A percentile compares a stretch with the other conserved stretches of the same genome.
phyloP scores from a whole-genome alignment of 2,888 invertebrate genomes.

The Chironomus tentans region DNA sequence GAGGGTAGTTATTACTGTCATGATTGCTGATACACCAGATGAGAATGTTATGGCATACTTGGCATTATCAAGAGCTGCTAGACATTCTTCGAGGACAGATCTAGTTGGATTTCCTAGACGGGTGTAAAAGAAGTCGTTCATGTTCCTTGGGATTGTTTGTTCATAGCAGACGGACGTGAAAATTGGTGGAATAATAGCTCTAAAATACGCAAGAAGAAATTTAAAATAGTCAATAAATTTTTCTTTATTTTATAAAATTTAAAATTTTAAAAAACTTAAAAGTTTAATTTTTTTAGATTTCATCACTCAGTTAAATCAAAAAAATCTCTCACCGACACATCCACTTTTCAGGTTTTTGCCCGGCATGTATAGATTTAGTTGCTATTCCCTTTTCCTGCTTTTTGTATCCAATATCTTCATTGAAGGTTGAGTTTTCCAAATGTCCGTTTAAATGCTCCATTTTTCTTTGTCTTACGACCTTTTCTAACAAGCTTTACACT shows the following conservation, averaged over 20 bases:
- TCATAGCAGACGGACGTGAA: conserved; percentile 87
- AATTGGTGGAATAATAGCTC: conserved; percentile 80
- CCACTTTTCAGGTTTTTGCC: conserved; percentile 89
- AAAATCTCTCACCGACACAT: conserved; percentile 47
- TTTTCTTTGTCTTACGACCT: too few relatives aligned
- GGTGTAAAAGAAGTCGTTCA: conserved; percentile 48
- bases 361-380: conserved; percentile 85
- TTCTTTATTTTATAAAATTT: too few relatives aligned
- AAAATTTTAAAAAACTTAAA: too few relatives aligned
- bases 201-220: background rate
- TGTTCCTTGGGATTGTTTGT: conserved; percentile 75
- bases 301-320: too few relatives aligned
- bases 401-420: conserved; percentile 39
- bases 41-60: conserved; percentile 48
- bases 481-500: too few relatives aligned
- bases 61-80: conserved; percentile 52
- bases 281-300: too few relatives aligned
- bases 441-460: background rate
- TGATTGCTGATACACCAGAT: conserved; percentile 51
- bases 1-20: conserved; percentile 45
- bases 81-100: conserved; percentile 47
- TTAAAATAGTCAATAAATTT: too few relatives aligned
- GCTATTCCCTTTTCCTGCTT: conserved; percentile 63
- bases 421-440: background rate
- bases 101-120: conserved; percentile 56